These are phyloP conservation scores for Pristionchus maxplancki DNA, from an alignment of 2,888 invertebrate genomes.

Conservation along the genomic window DNA sequence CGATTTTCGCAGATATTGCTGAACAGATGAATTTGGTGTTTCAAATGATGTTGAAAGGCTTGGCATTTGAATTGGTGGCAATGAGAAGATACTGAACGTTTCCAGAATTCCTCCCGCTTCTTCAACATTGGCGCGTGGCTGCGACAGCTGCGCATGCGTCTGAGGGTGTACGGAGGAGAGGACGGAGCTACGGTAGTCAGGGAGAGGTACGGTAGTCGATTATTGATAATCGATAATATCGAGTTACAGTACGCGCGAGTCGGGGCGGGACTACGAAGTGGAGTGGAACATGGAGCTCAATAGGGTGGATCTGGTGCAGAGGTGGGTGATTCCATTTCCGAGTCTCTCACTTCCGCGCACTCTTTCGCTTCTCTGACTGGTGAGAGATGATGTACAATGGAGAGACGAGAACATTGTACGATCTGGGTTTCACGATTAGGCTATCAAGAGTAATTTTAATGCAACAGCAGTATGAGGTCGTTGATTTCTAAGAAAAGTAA, in stretches of 20 bases:
- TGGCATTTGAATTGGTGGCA: neutral
- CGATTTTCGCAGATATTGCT: too few relatives aligned
- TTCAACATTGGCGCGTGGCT: slow-evolving; percentile 20
- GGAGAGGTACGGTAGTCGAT: slow-evolving; percentile 17
- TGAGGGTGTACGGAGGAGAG: slow-evolving; percentile 47
- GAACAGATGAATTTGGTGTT: neutral
- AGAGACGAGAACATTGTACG: too few relatives aligned
- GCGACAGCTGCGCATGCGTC: neutral
- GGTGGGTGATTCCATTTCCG: neutral
- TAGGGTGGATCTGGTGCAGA: neutral
- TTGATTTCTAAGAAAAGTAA: neutral
- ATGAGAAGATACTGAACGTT: neutral
- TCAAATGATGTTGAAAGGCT: neutral
- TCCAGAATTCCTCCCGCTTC: neutral
- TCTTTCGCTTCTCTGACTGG: neutral
- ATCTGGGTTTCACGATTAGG: neutral
- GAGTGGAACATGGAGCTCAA: slow-evolving; percentile 11
- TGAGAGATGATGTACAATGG: too few relatives aligned
- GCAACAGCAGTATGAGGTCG: neutral
- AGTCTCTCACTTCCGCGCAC: too few relatives aligned
- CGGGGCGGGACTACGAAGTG: neutral
- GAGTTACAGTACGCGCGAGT: slow-evolving; percentile 17
- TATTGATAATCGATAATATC: neutral
- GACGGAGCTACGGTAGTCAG: slow-evolving; percentile 2
- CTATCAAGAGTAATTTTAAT: neutral